phyloP scores from a whole-genome alignment of 1,140 invertebrate species.

The Ridgeia piscesae region DNA sequence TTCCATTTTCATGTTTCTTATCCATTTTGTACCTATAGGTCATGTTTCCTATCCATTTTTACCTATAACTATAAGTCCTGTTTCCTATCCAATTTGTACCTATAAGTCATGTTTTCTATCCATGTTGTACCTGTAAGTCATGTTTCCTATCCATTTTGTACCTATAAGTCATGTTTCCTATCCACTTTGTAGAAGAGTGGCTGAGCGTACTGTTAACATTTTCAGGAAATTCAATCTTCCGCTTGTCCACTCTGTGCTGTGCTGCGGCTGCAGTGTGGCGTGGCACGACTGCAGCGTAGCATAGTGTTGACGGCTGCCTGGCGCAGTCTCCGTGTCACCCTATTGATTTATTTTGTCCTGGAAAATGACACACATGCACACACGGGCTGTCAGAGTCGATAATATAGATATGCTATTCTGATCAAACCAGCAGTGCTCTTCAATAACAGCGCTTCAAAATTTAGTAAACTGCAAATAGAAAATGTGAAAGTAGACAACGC shows the following conservation, averaged over 20 bases:
- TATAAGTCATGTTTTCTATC: too few relatives aligned
- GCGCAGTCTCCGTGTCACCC: background rate
- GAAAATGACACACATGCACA: background rate
- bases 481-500: background rate
- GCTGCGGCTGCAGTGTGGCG: background rate
- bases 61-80: too few relatives aligned
- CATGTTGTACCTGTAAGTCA: background rate
- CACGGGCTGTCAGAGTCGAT: background rate
- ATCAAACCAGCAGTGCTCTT: background rate
- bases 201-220: background rate
- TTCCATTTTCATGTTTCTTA: too few relatives aligned
- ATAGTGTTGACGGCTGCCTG: background rate
- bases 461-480: background rate
- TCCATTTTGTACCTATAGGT: too few relatives aligned
- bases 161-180: background rate
- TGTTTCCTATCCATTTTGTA: background rate
- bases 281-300: background rate
- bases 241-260: background rate
- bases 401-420: background rate
- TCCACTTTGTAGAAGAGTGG: background rate
- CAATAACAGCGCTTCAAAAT: background rate
- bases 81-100: too few relatives aligned
- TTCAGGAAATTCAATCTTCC: background rate
- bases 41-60: too few relatives aligned
- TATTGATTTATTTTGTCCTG: background rate